These are phyloP conservation scores for Bombus superbus DNA, from an alignment of 1,140 invertebrate genomes.

Conservation along the genomic window DNA sequence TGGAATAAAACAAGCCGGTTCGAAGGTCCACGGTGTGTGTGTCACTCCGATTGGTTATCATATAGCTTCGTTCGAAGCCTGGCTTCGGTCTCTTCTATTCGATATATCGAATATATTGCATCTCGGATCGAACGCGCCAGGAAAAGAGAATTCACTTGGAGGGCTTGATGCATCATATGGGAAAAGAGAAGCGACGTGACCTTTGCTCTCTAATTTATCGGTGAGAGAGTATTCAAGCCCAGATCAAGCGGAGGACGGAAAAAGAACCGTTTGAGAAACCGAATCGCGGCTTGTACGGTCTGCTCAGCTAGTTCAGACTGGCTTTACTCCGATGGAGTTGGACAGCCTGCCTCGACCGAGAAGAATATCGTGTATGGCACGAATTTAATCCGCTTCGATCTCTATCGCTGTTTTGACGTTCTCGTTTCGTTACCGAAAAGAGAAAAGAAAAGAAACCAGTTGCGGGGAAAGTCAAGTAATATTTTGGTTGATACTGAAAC, in stretches of 20 bases:
- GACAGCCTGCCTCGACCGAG: conserved; percentile 9
- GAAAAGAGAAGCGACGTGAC: background rate
- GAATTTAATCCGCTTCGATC: conserved; percentile 14
- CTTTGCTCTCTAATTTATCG: background rate
- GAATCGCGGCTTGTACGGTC: background rate
- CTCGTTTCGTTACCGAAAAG: background rate
- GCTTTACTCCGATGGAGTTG: conserved; percentile 31
- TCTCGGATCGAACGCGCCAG: too few species aligned
- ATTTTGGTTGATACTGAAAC: background rate
- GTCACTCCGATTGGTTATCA: background rate
- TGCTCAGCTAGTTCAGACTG: background rate
- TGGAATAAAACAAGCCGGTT: conserved; percentile 6
- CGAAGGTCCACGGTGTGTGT: conserved; percentile 4
- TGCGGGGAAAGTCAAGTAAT: background rate
- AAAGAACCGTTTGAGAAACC: conserved; percentile 15
- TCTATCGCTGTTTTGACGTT: background rate
- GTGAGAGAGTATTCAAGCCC: background rate
- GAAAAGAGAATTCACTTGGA: background rate
- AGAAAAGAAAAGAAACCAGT: background rate
- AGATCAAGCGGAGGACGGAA: background rate
- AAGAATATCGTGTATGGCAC: background rate
- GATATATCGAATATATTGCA: background rate
- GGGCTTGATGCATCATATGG: background rate
- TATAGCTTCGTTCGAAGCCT: background rate
- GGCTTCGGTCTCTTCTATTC: conserved; percentile 5